Conservation (phyloP, 2,888 invertebrate species). For the Cynaeus angustus region DNA sequence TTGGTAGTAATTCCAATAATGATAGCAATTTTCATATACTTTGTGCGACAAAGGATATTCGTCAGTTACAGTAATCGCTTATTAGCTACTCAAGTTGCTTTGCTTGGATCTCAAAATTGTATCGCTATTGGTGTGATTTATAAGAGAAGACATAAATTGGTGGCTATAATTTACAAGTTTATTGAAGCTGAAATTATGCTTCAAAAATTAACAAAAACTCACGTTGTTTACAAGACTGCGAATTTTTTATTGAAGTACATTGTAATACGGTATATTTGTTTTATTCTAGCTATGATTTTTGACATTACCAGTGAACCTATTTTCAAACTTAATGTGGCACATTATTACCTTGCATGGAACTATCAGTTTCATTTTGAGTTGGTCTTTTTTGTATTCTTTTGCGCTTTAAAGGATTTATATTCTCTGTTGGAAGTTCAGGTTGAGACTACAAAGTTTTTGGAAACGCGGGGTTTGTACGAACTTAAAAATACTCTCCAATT, state of each 20-base stretch:
- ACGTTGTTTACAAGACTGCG: background rate
- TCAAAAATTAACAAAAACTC: background rate
- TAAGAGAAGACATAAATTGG: slow-evolving; percentile 2
- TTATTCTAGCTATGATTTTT: slow-evolving; percentile 1
- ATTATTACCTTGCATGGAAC: slow-evolving; percentile 10
- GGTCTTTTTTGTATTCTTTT: slow-evolving; percentile 12
- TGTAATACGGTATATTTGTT: slow-evolving; percentile 1
- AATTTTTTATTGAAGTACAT: slow-evolving; percentile 2
- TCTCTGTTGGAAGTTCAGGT: background rate
- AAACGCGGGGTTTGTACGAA: background rate
- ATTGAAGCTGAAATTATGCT: background rate
- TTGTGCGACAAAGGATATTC: slow-evolving; percentile 6
- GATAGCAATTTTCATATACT: background rate
- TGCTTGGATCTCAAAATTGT: background rate
- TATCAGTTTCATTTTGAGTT: slow-evolving; percentile 16
- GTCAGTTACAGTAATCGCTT: slow-evolving; percentile 1
- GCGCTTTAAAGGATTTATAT: background rate
- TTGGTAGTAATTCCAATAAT: background rate
- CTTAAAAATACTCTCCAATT: background rate
- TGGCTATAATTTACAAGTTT: slow-evolving; percentile 1
- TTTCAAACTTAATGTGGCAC: slow-evolving; percentile 1
- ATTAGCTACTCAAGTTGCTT: background rate
- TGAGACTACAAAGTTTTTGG: background rate
- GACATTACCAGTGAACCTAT: slow-evolving; percentile 13
- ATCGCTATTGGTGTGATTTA: background rate